Base-by-base conservation (phyloP, 2,888 invertebrate species). In the Falcaria lacertinaria region DNA sequence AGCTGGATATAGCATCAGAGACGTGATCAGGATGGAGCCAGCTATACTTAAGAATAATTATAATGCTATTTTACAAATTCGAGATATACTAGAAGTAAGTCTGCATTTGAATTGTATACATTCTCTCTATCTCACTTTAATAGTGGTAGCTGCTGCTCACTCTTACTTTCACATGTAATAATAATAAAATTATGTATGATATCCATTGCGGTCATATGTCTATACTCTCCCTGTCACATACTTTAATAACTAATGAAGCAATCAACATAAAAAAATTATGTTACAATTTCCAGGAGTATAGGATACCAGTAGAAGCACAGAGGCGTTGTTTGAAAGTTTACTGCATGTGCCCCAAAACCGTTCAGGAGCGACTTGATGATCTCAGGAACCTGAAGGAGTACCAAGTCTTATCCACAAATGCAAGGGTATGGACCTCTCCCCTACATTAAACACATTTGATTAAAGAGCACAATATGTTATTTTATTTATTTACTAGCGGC, bases 21-120 rank as follows among this genome's bases (percentile, higher is more conserved):
- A 89, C 11, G 89, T 90, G 25, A 84, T 93, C 28, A 80, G 70
- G 57, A 69, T 68, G 15, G 89, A 91, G 57, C 95, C 94, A 8
- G 92, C 91, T 51, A 89, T 95, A 51, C 71, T 93, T 39, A 92
- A 91, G 78, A 90, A 91, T 41, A 83, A 91, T 39, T 90, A 91
- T 45, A 87, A 89, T 46, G 74, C 91, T 14, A 64, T 94, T 15
- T 51, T 89, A 34, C 79, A 89, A 67, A 91, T 92, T 16, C 83
- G 91, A 44, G 69, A 90, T 35, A 77, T 91, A 48, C 78, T 94
- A 6, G 86, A 90, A 77, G 84, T 89, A 45, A 50, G 48, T 42
- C n/a, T 13, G 13, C 11, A 17, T 17, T 5, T 19, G 3, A 17
- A 13, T 4, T n/a, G 14, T n/a, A 6, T 33, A 14, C 0, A 15